Conservation (phyloP, 2,113 vertebrate genomes). For the Periophthalmus modestus region DNA sequence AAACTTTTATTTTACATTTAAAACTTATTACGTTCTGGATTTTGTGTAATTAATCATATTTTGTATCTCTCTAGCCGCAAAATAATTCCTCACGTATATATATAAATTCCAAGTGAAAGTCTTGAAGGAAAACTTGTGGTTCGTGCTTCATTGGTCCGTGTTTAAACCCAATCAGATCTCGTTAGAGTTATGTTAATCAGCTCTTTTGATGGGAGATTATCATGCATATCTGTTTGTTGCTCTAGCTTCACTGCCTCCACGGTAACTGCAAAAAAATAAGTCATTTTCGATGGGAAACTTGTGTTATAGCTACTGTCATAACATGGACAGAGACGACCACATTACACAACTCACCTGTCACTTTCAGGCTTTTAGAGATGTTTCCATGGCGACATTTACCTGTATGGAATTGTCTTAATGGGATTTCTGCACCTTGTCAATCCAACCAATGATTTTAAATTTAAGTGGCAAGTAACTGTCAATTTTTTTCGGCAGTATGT, state of each 20-base stretch:
- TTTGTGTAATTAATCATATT: not conserved
- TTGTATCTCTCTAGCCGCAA: not conserved
- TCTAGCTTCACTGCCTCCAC: not conserved
- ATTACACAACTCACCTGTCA: conserved; percentile 14
- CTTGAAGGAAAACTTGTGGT: not conserved
- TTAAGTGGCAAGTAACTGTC: not conserved
- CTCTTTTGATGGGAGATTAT: not conserved
- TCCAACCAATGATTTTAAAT: not conserved
- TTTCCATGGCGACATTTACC: conserved; percentile 19
- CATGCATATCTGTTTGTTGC: not conserved
- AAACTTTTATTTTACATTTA: too few species aligned
- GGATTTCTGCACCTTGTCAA: conserved; percentile 23
- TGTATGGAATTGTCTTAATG: conserved; percentile 2
- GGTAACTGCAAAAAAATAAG: not conserved
- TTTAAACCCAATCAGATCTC: not conserved
- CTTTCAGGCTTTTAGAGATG: conserved; percentile 24
- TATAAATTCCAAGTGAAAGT: not conserved
- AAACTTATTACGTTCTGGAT: not conserved
- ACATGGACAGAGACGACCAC: conserved; percentile 10
- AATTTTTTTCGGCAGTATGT: too few species aligned
- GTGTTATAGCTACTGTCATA: conserved; percentile 24
- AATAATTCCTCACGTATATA: not conserved
- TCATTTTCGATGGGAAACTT: not conserved
- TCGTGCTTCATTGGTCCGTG: not conserved
- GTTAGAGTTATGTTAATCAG: conserved; percentile 6